Evolutionary conservation across 2,797 vertebrate genomes (phyloP).

Genomic region (Cetoscarus ocellatus): DNA sequence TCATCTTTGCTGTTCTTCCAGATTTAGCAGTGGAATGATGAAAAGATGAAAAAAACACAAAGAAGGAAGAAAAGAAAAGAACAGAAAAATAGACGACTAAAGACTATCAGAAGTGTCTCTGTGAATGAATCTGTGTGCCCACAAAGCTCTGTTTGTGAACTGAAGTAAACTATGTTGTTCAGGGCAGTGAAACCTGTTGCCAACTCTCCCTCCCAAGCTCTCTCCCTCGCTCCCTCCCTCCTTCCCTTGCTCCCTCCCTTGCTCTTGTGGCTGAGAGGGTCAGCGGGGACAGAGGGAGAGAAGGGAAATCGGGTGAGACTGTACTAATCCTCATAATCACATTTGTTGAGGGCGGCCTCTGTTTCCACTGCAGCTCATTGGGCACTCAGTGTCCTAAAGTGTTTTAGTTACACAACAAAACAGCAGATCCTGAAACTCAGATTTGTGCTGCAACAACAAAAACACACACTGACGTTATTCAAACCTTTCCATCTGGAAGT

Average conservation of each 20-base stretch:
- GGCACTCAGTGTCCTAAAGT: slow-evolving; percentile 48
- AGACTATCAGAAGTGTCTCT: slow-evolving; percentile 25
- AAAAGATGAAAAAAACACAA: too few species aligned
- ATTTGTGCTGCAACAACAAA: slow-evolving; percentile 21
- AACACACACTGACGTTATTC: slow-evolving; percentile 14
- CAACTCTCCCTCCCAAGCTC: slow-evolving; percentile 16
- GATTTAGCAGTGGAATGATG: neutral
- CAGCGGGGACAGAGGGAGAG: slow-evolving; percentile 29
- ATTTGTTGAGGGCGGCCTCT: slow-evolving; percentile 65
- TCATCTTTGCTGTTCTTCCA: slow-evolving; percentile 60
- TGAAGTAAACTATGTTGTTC: slow-evolving; percentile 30
- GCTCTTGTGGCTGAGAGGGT: slow-evolving; percentile 50
- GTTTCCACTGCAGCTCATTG: slow-evolving; percentile 54
- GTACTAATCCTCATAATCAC: slow-evolving; percentile 72
- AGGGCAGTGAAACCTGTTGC: slow-evolving; percentile 61
- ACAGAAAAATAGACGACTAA: neutral
- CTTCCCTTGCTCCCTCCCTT: slow-evolving; percentile 8
- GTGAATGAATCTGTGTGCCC: slow-evolving; percentile 3
- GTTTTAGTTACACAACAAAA: slow-evolving; percentile 47
- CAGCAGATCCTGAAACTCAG: slow-evolving; percentile 20
- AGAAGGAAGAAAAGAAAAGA: too few species aligned
- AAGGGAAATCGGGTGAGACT: slow-evolving; percentile 26
- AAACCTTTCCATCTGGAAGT: slow-evolving; percentile 13
- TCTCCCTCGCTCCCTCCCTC: slow-evolving; percentile 7
- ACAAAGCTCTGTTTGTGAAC: slow-evolving; percentile 48